phyloP scores from a whole-genome alignment of 2,888 invertebrate species.

The Drosophila subsilvestris region DNA sequence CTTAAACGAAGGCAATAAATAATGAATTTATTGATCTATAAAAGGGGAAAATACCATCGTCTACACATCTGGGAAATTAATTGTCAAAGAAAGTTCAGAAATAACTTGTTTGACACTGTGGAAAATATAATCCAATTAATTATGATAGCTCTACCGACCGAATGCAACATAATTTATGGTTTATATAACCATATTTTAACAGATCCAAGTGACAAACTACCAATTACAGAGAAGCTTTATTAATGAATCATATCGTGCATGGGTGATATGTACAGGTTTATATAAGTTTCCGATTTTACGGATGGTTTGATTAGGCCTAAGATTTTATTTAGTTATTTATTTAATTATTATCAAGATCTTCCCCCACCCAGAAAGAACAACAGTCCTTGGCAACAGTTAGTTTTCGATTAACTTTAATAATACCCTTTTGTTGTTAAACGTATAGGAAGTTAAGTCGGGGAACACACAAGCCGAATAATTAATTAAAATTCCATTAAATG shows the following conservation, averaged over 20 bases:
- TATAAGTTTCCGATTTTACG: too few relatives aligned
- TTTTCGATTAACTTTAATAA: conserved; percentile 1
- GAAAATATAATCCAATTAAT: conserved; percentile 39
- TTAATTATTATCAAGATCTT: not conserved
- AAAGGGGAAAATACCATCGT: conserved; percentile 10
- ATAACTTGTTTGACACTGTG: conserved; percentile 28
- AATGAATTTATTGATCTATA: conserved; percentile 37
- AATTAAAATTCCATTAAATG: conserved; percentile 75
- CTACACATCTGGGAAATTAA: conserved; percentile 13
- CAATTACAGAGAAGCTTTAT: conserved; percentile 3
- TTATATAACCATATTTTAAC: conserved; percentile 17
- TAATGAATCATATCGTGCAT: not conserved
- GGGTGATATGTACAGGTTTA: not conserved
- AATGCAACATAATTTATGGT: conserved; percentile 8
- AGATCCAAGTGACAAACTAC: conserved; percentile 7
- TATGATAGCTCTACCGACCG: not conserved
- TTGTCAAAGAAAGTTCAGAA: conserved; percentile 30
- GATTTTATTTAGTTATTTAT: not conserved
- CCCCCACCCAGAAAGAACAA: not conserved
- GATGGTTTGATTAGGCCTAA: not conserved
- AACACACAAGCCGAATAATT: conserved; percentile 59
- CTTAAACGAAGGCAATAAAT: conserved; percentile 4
- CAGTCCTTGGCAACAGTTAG: conserved; percentile 4
- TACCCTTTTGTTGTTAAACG: conserved; percentile 9
- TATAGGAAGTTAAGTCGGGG: conserved; percentile 15